These are phyloP conservation scores for Orussus abietinus DNA, from an alignment of 1,140 invertebrate genomes.

Conservation along the genomic window DNA sequence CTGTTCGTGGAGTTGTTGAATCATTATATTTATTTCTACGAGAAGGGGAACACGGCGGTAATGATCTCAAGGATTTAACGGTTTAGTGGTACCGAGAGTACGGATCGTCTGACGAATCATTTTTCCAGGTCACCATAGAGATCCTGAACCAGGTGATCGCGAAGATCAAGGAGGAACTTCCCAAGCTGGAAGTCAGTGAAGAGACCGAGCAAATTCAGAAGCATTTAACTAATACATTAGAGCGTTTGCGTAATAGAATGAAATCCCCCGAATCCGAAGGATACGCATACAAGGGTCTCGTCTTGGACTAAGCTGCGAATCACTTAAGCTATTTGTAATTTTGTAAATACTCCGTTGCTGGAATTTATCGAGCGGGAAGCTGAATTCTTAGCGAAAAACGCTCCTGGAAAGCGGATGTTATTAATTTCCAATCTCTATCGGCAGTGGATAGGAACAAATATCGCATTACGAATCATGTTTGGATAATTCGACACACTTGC, in stretches of 20 bases:
- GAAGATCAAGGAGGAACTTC: slow-evolving; percentile 89
- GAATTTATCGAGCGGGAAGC: no score
- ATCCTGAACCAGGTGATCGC: slow-evolving; percentile 83
- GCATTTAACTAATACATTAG: slow-evolving; percentile 86
- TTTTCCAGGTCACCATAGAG: slow-evolving; percentile 62
- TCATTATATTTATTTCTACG: slow-evolving; percentile 91
- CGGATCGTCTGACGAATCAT: no score
- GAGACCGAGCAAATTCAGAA: slow-evolving; percentile 95
- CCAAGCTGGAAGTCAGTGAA: slow-evolving; percentile 87
- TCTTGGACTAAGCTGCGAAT: slow-evolving; percentile 33
- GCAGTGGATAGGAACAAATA: no score
- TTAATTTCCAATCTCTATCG: no score
- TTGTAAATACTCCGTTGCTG: slow-evolving; percentile 29
- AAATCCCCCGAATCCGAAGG: slow-evolving; percentile 63
- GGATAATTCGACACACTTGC: no score
- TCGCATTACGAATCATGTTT: no score
- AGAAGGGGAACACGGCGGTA: slow-evolving; percentile 81
- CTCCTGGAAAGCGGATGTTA: no score
- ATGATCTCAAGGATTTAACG: slow-evolving; percentile 8
- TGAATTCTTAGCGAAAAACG: no score
- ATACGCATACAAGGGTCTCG: slow-evolving; percentile 62
- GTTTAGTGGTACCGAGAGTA: no score
- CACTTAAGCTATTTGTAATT: slow-evolving; percentile 18
- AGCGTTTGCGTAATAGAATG: slow-evolving; percentile 68
- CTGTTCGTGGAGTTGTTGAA: slow-evolving; percentile 93